Evolutionary conservation across 2,113 vertebrate genomes (phyloP).

Genomic region (Zosterops lateralis): DNA sequence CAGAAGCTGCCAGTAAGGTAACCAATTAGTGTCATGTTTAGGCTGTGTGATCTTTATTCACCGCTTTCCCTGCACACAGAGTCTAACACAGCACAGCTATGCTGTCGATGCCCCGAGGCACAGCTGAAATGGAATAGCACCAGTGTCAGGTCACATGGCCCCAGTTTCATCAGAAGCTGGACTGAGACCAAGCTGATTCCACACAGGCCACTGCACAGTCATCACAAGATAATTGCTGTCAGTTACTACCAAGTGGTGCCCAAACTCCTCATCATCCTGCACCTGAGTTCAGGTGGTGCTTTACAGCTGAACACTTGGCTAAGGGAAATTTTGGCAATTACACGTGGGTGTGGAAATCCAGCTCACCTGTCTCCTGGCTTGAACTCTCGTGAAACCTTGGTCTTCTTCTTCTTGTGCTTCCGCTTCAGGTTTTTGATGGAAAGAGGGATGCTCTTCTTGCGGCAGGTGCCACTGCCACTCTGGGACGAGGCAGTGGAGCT

Average conservation of each 20-base stretch:
- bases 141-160: background rate
- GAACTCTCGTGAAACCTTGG: slow-evolving; percentile 91
- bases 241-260: background rate
- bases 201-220: background rate
- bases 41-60: slow-evolving; percentile 22
- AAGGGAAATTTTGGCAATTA: background rate
- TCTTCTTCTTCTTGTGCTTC: slow-evolving; percentile 98
- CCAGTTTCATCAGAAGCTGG: background rate
- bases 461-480: slow-evolving; percentile 83
- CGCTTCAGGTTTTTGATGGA: slow-evolving; percentile 95
- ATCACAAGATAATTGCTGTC: background rate
- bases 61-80: background rate
- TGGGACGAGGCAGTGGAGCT: slow-evolving; percentile 95
- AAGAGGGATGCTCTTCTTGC: slow-evolving; percentile 94
- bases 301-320: background rate
- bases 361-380: slow-evolving; percentile 91
- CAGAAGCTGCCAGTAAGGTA: background rate
- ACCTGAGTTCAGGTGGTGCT: background rate
- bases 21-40: slow-evolving; percentile 1
- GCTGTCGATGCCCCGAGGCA: background rate
- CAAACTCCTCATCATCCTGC: background rate
- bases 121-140: background rate
- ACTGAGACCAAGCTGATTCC: background rate
- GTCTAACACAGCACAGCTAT: background rate
- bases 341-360: background rate